Conservation (phyloP, 2,888 invertebrate genomes). For the Drosophila trichaetosa region DNA sequence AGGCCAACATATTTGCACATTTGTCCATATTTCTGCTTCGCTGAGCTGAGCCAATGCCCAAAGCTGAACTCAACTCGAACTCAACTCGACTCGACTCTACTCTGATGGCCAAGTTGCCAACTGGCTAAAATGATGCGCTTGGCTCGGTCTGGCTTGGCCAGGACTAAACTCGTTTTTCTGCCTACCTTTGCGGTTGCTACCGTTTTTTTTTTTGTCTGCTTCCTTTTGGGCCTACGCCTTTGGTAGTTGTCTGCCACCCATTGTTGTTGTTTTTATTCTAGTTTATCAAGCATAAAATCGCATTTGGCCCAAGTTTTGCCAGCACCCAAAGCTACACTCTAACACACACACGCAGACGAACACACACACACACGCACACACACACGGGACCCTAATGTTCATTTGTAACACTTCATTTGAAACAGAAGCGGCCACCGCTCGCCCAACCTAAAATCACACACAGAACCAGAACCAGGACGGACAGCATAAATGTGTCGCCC, state of each 20-base stretch:
- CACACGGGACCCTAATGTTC: conserved; percentile 59
- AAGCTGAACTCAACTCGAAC: conserved; percentile 14
- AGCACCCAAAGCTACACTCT: conserved; percentile 21
- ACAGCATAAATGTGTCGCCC: conserved; percentile 33
- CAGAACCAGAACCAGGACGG: conserved; percentile 12
- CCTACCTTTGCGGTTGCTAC: conserved; percentile 50
- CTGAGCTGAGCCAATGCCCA: conserved; percentile 39
- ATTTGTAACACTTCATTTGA: conserved; percentile 77
- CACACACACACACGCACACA: conserved; percentile 9
- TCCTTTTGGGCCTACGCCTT: conserved; percentile 45
- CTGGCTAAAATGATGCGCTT: conserved; percentile 36
- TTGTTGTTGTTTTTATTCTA: conserved; percentile 62
- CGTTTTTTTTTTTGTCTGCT: conserved; percentile 2
- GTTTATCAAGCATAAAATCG: conserved; percentile 78
- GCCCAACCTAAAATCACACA: conserved; percentile 40
- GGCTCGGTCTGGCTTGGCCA: conserved; percentile 30
- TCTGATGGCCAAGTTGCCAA: conserved; percentile 46
- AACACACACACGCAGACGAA: conserved; percentile 14
- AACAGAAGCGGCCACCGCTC: conserved; percentile 59
- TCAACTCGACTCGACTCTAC: conserved; percentile 19
- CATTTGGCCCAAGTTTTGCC: conserved; percentile 60
- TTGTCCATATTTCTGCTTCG: conserved; percentile 77
- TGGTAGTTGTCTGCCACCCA: conserved; percentile 35
- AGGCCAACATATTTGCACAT: conserved; percentile 71
- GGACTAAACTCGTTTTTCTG: conserved; percentile 52